These are phyloP conservation scores for Nomada fabriciana DNA, from an alignment of 2,888 invertebrate species.

Conservation along the genomic window DNA sequence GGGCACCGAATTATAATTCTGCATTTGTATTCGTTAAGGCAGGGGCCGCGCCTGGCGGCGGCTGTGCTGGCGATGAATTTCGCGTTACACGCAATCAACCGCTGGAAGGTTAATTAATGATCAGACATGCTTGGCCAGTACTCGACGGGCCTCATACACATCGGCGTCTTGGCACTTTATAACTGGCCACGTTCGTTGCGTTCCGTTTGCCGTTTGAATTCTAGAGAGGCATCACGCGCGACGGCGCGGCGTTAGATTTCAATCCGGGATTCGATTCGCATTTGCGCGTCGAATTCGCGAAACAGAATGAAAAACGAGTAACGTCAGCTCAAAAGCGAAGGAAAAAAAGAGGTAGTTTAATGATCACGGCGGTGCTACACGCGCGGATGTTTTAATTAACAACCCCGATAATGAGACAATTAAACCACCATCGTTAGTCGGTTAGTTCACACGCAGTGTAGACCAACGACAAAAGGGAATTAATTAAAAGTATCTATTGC, in stretches of 20 bases:
- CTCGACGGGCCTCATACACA: slow-evolving; percentile 50
- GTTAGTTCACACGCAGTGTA: slow-evolving; percentile 58
- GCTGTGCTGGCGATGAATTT: slow-evolving; percentile 75
- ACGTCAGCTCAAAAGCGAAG: background rate
- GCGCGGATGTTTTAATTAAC: slow-evolving; percentile 40
- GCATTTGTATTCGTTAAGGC: slow-evolving; percentile 83
- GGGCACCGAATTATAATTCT: slow-evolving; percentile 80
- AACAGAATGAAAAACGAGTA: slow-evolving; percentile 17
- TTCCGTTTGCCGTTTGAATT: slow-evolving; percentile 50
- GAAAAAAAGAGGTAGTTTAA: background rate
- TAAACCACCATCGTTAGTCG: slow-evolving; percentile 60
- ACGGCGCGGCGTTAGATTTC: slow-evolving; percentile 31
- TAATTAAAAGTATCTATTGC: slow-evolving; percentile 69
- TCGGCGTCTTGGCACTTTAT: slow-evolving; percentile 56
- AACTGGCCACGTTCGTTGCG: slow-evolving; percentile 58
- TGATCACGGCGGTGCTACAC: background rate
- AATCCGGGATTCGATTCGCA: slow-evolving; percentile 37
- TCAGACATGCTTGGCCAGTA: slow-evolving; percentile 56
- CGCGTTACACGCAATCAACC: slow-evolving; percentile 78
- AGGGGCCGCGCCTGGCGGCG: slow-evolving; percentile 67
- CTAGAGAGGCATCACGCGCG: slow-evolving; percentile 43
- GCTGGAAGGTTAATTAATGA: slow-evolving; percentile 72
- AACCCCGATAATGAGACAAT: slow-evolving; percentile 67
- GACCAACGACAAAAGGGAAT: slow-evolving; percentile 60
- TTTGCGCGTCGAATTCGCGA: slow-evolving; percentile 21